Evolutionary conservation across 1,140 invertebrate genomes (phyloP).

Genomic region (Drosophila pandora): DNA sequence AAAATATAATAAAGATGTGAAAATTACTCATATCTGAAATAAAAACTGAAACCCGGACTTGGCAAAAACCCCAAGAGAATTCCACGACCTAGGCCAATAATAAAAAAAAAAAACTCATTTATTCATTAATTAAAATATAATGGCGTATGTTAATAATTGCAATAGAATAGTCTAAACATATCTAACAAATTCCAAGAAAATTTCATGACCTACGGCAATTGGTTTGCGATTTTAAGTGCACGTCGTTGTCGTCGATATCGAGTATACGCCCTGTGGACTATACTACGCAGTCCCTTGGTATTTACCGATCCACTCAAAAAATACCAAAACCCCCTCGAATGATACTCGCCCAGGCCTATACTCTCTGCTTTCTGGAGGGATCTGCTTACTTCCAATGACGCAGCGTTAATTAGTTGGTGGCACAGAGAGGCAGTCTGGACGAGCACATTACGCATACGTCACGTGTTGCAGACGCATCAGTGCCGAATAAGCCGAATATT

Average conservation of each 20-base stretch:
- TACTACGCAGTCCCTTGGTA: conserved; percentile 20
- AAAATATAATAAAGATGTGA: too few relatives aligned
- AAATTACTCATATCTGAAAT: not conserved
- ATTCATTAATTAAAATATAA: not conserved
- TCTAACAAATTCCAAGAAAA: not conserved
- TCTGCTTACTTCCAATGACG: conserved; percentile 27
- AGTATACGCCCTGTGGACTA: conserved; percentile 29
- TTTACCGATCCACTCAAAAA: conserved; percentile 23
- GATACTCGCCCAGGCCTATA: not conserved
- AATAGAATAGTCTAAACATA: not conserved
- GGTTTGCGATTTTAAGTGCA: not conserved
- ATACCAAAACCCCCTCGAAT: not conserved
- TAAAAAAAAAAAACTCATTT: not conserved
- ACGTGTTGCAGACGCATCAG: conserved; percentile 73
- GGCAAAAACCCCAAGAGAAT: not conserved
- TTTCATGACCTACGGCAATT: conserved; percentile 30
- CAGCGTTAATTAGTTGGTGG: conserved; percentile 38
- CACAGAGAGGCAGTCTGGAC: conserved; percentile 15
- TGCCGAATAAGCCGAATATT: conserved; percentile 4
- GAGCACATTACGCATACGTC: conserved; percentile 69
- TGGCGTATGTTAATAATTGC: not conserved
- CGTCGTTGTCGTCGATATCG: conserved; percentile 2
- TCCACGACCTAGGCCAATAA: conserved; percentile 4
- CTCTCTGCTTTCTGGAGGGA: not conserved
- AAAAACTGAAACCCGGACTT: not conserved